Base-by-base conservation (phyloP, 1,140 invertebrate genomes). In the Polypedilum pembai region DNA sequence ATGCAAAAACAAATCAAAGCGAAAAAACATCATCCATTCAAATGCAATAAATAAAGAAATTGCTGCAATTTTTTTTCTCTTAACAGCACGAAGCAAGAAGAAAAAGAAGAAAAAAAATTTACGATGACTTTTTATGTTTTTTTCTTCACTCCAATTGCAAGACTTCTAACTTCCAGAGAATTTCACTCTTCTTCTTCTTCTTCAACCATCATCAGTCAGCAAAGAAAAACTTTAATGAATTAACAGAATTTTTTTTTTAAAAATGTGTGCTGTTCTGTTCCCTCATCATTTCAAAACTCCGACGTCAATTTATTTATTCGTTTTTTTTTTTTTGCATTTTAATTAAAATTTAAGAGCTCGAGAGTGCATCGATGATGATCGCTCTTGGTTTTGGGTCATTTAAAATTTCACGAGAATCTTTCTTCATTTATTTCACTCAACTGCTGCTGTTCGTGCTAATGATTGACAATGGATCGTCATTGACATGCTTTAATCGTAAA, bases 361-460 rank as follows among this genome's bases (percentile, higher is more conserved):
- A 17, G 65, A 69, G 65, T 69, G 65, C 20, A 69, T 69, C 65
- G 65, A 69, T 69, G 17, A 69, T 69, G 17, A 69, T 56, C 45
- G 10, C 7, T 12, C 65, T 69, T 7, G 45, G 45, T 69, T 69
- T 18, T 69, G 65, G 65, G 65, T 69, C 65, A 69, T 69, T 69
- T 69, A 69, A 69, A 69, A 69, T 69, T 69, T 69, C 65, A 21
- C 65, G 65, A 69, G 65, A 69, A 69, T 69, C 65, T 21, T 18
- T 7, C 20, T 56, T 56, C 12, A 56, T 56, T 12, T 56, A n/a
- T n/a, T 56, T 56, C 12, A 56, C n/a, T n/a, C 45, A 56, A n/a
- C 45, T n/a, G n/a, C 12, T 12, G 12, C 45, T 56, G 4, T n/a
- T 56, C n/a, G 45, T 18, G 8, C 20, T 69, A 69, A 69, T 69